Evolutionary conservation across 2,888 invertebrate species (phyloP), one percentile per base, ranked within the genome.

Genomic region (Chymomyza caudatula): DNA sequence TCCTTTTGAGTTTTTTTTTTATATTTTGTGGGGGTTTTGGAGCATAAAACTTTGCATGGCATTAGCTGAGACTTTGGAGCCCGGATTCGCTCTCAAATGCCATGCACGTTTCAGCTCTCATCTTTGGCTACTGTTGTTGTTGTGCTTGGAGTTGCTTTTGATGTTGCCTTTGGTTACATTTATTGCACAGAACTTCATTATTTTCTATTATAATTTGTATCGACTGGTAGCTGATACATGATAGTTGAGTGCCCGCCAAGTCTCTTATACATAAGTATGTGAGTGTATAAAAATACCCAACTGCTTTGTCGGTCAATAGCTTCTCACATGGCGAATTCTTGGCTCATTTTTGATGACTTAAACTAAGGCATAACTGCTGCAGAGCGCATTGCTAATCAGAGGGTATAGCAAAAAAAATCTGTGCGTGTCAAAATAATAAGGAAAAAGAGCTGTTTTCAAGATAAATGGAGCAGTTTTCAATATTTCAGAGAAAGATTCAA

Each of bases 251-350:
- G n/a, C 25, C 29, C 17, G 29, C n/a, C n/a, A 37, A 17, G 54
- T 54, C 25, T 54, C 54, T 11, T 37, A 37, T 37, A 37, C 29
- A 11, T 11, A 37, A 37, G 37, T 25, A n/a, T 37, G 54, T 29
- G 20, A 20, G 51, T 15, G 42, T 42, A 13, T 8, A 37, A 37
- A 37, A 8, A 37, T 52, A 54, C 57, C 43, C 65, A 51, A 65
- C 73, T 69, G 78, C 75, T 77, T 73, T 77, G 82, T 77, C 78
- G 85, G 81, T 76, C 85, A 86, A 85, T 80, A 80, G 73, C 79
- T 73, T 78, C 72, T 57, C 65, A 62, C 60, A 59, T 37, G 29
- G 29, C 29, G 11, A 37, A 37, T 37, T 37, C 29, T 37, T 37
- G 29, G 29, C 29, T 37, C 29, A 37, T 37, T 37, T 37, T 37